Conservation (phyloP, 2,797 vertebrate genomes). For the Bovichtus diacanthus region DNA sequence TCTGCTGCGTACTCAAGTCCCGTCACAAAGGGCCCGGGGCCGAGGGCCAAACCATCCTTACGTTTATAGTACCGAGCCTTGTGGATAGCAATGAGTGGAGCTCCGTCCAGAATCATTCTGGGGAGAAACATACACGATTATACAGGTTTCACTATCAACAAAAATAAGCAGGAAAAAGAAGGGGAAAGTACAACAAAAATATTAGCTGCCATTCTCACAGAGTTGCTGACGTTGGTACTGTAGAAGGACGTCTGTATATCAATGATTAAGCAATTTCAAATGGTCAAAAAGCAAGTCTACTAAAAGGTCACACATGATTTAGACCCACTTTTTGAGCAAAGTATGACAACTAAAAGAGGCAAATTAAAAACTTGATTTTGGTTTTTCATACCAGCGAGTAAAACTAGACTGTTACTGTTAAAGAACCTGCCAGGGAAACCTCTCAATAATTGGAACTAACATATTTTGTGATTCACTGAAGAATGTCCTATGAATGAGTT, state of each 20-base stretch:
- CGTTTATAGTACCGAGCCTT: conserved; percentile 96
- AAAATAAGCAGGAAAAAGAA: not conserved
- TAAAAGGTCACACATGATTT: not conserved
- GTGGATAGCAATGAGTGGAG: conserved; percentile 95
- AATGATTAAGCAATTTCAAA: not conserved
- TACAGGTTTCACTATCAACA: not conserved
- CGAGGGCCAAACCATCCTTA: conserved; percentile 93
- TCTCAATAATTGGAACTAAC: not conserved
- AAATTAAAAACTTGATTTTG: not conserved
- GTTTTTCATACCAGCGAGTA: not conserved
- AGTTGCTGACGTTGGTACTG: not conserved
- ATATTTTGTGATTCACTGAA: not conserved
- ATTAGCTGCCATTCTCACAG: not conserved
- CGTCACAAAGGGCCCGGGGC: conserved; percentile 93
- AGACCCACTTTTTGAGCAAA: not conserved
- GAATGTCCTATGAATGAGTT: not conserved
- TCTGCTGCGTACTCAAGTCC: conserved; percentile 93
- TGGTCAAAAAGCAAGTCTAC: not conserved
- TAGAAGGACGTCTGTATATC: not conserved
- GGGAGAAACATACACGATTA: conserved; percentile 15
- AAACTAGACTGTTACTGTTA: not conserved
- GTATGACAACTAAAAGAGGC: not conserved
- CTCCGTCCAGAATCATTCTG: conserved; percentile 91
- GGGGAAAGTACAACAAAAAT: not conserved
- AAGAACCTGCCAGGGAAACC: not conserved